These are phyloP conservation scores for Harpegnathos saltator DNA, from an alignment of 1,140 invertebrate species.

Conservation along the genomic window DNA sequence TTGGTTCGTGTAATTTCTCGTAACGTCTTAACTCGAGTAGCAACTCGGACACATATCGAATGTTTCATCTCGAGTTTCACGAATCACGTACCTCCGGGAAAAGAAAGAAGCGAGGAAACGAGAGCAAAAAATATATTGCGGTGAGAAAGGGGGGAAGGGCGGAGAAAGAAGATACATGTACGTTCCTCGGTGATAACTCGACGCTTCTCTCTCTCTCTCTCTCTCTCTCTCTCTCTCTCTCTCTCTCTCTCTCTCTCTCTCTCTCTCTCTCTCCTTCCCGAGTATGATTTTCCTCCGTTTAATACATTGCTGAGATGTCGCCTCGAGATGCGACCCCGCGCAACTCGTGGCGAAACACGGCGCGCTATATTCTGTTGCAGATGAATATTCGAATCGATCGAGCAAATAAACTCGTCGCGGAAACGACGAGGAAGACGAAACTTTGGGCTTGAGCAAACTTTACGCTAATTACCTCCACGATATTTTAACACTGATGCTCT, in stretches of 20 bases:
- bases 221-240: too few relatives aligned
- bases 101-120: neutral
- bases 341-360: neutral
- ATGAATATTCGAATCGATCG: constrained; percentile 45
- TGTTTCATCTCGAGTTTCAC: neutral
- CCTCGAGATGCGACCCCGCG: neutral
- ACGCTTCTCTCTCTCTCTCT: too few relatives aligned
- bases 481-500: constrained; percentile 56
- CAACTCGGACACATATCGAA: neutral
- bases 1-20: too few relatives aligned
- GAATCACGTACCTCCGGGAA: neutral
- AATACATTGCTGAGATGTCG: neutral
- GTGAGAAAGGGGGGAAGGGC: neutral
- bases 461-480: constrained; percentile 44
- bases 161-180: neutral
- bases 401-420: constrained; percentile 51
- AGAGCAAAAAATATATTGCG: neutral
- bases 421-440: constrained; percentile 42
- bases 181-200: neutral
- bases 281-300: neutral
- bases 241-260: too few relatives aligned
- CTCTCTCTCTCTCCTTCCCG: too few relatives aligned
- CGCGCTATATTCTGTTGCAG: constrained; percentile 28
- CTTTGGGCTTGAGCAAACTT: constrained; percentile 43
- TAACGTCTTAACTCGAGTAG: too few relatives aligned